Conservation (phyloP, 2,113 vertebrate species). For the Addax nasomaculatus region DNA sequence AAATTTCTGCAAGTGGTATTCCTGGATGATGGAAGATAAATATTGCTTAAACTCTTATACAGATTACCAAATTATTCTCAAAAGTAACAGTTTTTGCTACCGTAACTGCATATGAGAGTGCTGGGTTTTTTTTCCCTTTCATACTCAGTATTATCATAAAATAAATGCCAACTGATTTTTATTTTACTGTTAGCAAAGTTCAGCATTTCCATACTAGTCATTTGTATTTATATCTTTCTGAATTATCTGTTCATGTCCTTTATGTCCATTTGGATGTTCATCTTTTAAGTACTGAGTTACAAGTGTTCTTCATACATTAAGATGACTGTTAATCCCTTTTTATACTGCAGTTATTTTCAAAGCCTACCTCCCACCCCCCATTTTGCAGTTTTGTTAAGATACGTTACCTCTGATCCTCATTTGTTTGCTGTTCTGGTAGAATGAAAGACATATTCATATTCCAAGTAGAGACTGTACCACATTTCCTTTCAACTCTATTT, state of each 20-base stretch:
- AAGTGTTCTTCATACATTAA: not conserved
- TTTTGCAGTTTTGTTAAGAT: not conserved
- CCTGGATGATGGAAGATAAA: not conserved
- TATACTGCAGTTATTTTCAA: not conserved
- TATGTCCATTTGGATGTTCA: not conserved
- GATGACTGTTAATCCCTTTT: not conserved
- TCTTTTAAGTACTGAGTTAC: not conserved
- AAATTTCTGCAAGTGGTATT: not conserved
- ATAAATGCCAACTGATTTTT: not conserved
- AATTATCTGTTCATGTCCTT: not conserved
- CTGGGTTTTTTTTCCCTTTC: not conserved
- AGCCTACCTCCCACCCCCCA: not conserved
- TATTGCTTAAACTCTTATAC: not conserved
- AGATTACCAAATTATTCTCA: not conserved
- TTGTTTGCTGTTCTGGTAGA: not conserved
- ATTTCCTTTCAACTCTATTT: not conserved
- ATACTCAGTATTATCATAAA: not conserved
- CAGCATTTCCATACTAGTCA: not conserved
- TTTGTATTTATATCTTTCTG: not conserved
- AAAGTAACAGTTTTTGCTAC: not conserved
- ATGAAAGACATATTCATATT: not conserved
- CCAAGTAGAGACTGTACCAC: not conserved
- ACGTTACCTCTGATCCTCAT: not conserved
- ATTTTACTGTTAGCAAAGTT: not conserved
- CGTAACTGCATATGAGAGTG: not conserved